Evolutionary conservation across 2,113 vertebrate genomes (phyloP).

Genomic region (Pelvicachromis taeniatus): DNA sequence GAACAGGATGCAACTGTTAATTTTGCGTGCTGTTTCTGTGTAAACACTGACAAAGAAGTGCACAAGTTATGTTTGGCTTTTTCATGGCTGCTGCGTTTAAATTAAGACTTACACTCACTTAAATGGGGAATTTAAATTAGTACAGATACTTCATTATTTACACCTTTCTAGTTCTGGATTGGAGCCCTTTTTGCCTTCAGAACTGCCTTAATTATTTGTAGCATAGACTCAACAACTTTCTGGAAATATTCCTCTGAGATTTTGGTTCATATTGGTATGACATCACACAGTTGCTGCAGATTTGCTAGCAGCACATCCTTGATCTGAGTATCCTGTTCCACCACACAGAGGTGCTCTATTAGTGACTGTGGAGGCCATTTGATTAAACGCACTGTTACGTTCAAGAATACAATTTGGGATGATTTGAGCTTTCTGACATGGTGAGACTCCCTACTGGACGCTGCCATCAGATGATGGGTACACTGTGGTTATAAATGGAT

Average conservation of each 20-base stretch:
- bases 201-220: not conserved
- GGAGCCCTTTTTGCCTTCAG: not conserved
- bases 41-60: not conserved
- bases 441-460: fast-evolving
- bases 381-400: not conserved
- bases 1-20: not conserved
- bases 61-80: fast-evolving
- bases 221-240: fast-evolving
- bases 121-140: not conserved
- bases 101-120: not conserved
- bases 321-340: not conserved
- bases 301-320: not conserved
- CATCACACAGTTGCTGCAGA: not conserved
- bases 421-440: not conserved
- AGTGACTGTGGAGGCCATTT: not conserved
- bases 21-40: not conserved
- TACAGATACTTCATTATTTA: not conserved
- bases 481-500: too few relatives aligned
- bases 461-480: not conserved
- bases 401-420: not conserved
- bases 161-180: not conserved
- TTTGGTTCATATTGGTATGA: not conserved
- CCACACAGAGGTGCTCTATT: not conserved
- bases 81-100: not conserved
- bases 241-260: not conserved